Evolutionary conservation across 2,113 vertebrate genomes (phyloP).

Genomic region (Narcine bancroftii): DNA sequence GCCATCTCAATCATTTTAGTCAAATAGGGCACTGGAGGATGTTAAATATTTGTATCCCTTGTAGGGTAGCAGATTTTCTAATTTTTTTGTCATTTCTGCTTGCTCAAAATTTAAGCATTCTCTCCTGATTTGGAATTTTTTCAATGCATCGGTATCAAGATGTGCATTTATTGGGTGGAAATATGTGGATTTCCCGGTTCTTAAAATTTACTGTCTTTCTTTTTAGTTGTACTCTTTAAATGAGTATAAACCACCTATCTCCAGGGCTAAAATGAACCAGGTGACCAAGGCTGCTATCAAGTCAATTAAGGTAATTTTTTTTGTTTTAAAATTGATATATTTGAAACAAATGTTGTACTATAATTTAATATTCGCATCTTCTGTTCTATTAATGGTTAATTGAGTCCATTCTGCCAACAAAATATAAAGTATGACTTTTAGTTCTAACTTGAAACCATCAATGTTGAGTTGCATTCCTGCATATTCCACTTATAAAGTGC

Average conservation of each 20-base stretch:
- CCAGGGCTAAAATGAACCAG: conserved; percentile 99
- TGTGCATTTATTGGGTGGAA: not conserved
- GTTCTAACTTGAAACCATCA: not conserved
- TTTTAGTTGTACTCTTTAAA: conserved; percentile 90
- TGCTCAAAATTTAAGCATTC: not conserved
- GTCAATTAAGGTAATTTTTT: conserved; percentile 87
- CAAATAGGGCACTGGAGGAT: not conserved
- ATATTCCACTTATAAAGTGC: not conserved
- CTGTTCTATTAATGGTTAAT: not conserved
- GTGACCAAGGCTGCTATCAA: conserved; percentile 99
- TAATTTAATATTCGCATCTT: not conserved
- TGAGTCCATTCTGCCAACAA: not conserved
- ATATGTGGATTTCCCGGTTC: not conserved
- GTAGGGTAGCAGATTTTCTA: not conserved
- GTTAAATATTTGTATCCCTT: not conserved
- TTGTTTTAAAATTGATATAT: not conserved
- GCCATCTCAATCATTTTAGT: not conserved
- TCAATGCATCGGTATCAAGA: not conserved
- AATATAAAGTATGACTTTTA: not conserved
- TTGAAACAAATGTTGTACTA: not conserved
- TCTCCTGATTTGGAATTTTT: not conserved
- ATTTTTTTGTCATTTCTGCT: not conserved
- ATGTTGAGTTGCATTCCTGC: not conserved
- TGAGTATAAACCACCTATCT: conserved; percentile 98
- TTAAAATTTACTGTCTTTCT: conserved; percentile 43